A percentile compares a stretch with the other conserved stretches of the same genome.
These are phyloP conservation scores for Galeruca laticollis DNA, from an alignment of 2,888 invertebrate genomes.

Conservation along the genomic window DNA sequence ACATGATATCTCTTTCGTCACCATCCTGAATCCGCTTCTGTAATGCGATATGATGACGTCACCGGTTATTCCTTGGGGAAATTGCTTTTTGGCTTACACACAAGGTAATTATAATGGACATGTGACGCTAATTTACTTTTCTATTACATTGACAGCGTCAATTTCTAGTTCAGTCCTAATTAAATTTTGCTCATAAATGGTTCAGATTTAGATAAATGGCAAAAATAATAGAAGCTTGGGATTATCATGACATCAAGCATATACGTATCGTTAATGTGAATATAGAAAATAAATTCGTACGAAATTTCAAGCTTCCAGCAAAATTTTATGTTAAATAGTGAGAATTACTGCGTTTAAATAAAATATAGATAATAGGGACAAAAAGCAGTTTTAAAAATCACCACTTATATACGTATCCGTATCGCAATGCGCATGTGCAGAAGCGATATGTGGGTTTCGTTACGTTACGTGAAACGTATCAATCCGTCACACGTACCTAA, in stretches of 20 bases:
- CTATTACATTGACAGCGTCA: not conserved
- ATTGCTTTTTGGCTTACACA: not conserved
- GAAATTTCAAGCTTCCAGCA: not conserved
- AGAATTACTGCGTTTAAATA: too few species aligned
- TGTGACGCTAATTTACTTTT: not conserved
- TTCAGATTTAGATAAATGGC: not conserved
- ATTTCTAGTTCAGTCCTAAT: not conserved
- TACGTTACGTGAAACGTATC: too few species aligned
- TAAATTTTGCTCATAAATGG: not conserved
- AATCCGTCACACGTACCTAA: too few species aligned
- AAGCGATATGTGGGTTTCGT: too few species aligned
- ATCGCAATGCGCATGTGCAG: too few species aligned
- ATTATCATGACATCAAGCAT: not conserved
- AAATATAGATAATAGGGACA: too few species aligned
- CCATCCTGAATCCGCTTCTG: not conserved
- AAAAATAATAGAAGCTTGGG: not conserved
- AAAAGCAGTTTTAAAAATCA: too few species aligned
- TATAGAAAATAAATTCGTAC: not conserved
- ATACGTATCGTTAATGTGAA: not conserved
- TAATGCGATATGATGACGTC: not conserved
- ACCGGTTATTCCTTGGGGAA: not conserved
- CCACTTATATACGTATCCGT: too few species aligned
- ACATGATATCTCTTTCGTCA: too few species aligned
- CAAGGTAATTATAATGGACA: slow-evolving; percentile 2
- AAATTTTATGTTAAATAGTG: too few species aligned